Base-by-base conservation (phyloP, 53 echinoderm and acorn worm species). In the Crossaster papposus region DNA sequence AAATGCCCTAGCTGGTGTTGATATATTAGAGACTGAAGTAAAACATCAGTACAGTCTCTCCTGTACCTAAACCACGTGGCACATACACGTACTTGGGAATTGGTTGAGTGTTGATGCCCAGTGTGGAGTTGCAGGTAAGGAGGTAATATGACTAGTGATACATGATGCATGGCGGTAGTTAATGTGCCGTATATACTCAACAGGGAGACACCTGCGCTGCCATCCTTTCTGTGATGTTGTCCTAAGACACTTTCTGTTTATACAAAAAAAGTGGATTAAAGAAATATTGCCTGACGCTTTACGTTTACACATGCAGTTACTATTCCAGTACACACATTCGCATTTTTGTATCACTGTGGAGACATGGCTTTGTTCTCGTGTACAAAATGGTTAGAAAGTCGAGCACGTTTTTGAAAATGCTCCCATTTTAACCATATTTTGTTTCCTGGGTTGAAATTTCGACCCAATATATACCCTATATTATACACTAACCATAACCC, bases 51-150 rank as follows among this genome's bases (percentile, higher is more conserved):
- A 28, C 68, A 24, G n/a, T 68, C 68, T 4, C 68, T 4, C 28
- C 24, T 24, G 68, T 20, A 68, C 24, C 17, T 68, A 68, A n/a
- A n/a, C 28, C 68, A 23, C 68, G 11, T 68, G 68, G 68, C 68
- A 23, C n/a, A n/a, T n/a, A n/a, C n/a, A n/a, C n/a, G n/a, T 68
- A 5, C 24, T n/a, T 26, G 10, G 68, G 68, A 68, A 26, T 68
- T 23, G 26, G 44, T 44, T 4, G 75, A 74, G 65, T 83, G 83
- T 83, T 83, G 83, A 70, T 30, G 70, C 36, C 68, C 65, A 44
- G 83, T 70, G 68, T 65, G 30, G 0, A 14, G 68, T 83, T 38
- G 38, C 70, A 17, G 44, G 83, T 14, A 29, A 23, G 37, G 70
- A 15, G 14, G 14, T 32, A 29, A 22, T 14, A 14, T 50, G 53